Evolutionary conservation across 1,140 invertebrate species (phyloP), one percentile per base, ranked within the genome.

Genomic region (Drosophila oshimai): DNA sequence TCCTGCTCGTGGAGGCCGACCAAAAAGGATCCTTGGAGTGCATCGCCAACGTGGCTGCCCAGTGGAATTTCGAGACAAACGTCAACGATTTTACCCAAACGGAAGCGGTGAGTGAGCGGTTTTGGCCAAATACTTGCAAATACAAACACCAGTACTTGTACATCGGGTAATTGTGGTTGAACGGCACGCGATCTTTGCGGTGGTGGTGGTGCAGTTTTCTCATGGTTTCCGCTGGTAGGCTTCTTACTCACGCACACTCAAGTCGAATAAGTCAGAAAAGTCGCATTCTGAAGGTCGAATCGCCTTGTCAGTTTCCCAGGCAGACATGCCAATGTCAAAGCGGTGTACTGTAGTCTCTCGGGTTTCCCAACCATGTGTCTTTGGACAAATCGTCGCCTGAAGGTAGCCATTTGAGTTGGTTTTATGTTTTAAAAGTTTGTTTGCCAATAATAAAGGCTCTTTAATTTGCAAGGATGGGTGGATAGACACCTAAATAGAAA

Each of bases 31-130:
- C 95, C 0, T 93, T 95, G 80, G 94, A 95, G 81, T 97, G 96
- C 86, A 96, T 95, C 2, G 94, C 94, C 22, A 96, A 97, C 90
- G 96, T 97, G 22, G 94, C 93, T 0, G 95, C 96, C 0, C 96
- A 97, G 74, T 97, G 96, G 96, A 94, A 95, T 84, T 97, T 96
- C 89, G 96, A 97, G 91, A 97, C 96, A 0, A 95, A 97, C 89
- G 95, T 97, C 4, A 97, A 96, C 88, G 95, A 96, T 89, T 93
- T 92, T 46, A 96, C 95, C 0, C 96, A 97, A 91, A 91, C 95
- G 58, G 94, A 95, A 90, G 96, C 96, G 90, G 96, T 97, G 91
- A 95, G 95, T 94, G 53, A 37, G 47, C 46, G 6, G 22, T 24
- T 13, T 54, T 10, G 31, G 31, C 28, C 42, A 57, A 39, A 49